A percentile compares a stretch with the other conserved stretches of the same genome.
Conservation (phyloP, 2,113 vertebrate genomes). For the Epinephelus lanceolatus region DNA sequence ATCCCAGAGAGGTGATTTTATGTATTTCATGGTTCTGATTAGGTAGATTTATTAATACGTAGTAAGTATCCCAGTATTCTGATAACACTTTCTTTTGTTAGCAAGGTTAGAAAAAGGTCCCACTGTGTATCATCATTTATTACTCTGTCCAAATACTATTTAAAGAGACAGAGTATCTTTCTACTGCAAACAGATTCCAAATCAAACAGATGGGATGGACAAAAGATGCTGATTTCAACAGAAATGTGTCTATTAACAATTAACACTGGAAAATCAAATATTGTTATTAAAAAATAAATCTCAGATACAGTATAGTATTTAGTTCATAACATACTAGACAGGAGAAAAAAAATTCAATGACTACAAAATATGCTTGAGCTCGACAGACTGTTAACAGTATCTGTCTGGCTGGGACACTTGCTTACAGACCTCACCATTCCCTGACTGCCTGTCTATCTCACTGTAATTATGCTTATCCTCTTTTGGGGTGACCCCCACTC, state of each 20-base stretch:
- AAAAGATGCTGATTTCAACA: background rate
- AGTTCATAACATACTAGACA: background rate
- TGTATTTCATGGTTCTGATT: background rate
- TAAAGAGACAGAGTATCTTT: background rate
- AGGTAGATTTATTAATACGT: background rate
- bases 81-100: background rate
- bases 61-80: background rate
- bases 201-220: conserved; percentile 14
- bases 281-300: background rate
- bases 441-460: conserved; percentile 64
- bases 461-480: conserved; percentile 82
- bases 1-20: background rate
- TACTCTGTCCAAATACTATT: background rate
- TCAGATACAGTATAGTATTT: background rate
- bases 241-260: no score
- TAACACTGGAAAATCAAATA: background rate
- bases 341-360: background rate
- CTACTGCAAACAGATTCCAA: background rate
- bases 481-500: conserved; percentile 75
- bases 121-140: background rate
- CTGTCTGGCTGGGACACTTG: conserved; percentile 57
- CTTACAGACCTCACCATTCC: conserved; percentile 62
- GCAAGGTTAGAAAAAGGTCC: background rate
- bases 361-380: conserved; percentile 1
- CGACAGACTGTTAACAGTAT: conserved; percentile 23